Evolutionary conservation across 2,113 vertebrate genomes (phyloP), one percentile per base, ranked within the genome.

Genomic region (Henicopernis longicauda): DNA sequence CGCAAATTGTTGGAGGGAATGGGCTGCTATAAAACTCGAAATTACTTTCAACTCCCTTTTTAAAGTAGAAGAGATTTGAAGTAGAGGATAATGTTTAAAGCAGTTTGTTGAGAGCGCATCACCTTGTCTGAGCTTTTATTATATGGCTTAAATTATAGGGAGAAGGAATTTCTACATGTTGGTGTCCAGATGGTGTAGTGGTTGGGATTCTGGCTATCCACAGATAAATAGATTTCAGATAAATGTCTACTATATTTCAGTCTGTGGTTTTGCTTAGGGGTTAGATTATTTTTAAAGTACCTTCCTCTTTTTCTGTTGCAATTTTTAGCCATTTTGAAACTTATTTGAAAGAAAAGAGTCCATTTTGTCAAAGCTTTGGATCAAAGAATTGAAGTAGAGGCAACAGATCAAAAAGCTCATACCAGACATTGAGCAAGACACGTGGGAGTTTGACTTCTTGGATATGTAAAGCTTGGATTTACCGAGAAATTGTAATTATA

Each of bases 401-500:
- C 62, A 91, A 69, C 71, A 90, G 96, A 94, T 96, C 86, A 97
- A 95, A 95, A 97, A 93, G 52, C 93, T 96, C 6, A 0, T 90
- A 90, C 72, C 93, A 96, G 92, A 69, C 80, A 19, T 67, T 91
- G 83, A 95, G 93, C 88, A 95, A 94, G 91, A 95, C 74, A 79
- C 5, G 90, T 97, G 76, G 93, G 93, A 94, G 94, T 95, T 91
- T 93, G 86, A 79, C 92, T 95, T 93, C 88, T 95, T 79, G 59
- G 62, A 76, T 97, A 62, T 84, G 61, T 97, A 95, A 93, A 96
- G 91, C 82, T 81, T 90, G 78, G 79, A 82, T 96, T 96, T 96
- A 93, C 81, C 0, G 29, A 96, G 89, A 96, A 95, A 91, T 88
- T 95, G 92, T 97, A 96, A 96, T 96, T 96, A 95, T 61, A 95